These are phyloP conservation scores for Rutpela maculata DNA, from an alignment of 2,888 invertebrate species.

Conservation along the genomic window DNA sequence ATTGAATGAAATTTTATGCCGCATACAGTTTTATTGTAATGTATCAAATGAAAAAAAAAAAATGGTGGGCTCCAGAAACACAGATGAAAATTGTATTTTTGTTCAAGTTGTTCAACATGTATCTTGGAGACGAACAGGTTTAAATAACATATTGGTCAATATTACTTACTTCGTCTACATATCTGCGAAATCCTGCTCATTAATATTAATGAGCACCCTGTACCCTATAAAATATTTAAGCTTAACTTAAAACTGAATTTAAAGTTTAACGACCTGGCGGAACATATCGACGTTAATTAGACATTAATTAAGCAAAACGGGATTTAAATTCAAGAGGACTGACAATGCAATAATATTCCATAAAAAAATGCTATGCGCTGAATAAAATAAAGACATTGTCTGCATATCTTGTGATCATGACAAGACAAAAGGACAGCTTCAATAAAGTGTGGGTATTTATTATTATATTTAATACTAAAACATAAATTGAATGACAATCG, in stretches of 20 bases:
- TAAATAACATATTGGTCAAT: too few species aligned
- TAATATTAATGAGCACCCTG: too few species aligned
- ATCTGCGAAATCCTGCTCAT: too few species aligned
- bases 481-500: slow-evolving; percentile 13
- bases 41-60: too few species aligned
- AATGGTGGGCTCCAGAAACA: too few species aligned
- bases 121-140: too few species aligned
- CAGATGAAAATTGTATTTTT: too few species aligned
- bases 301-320: background rate
- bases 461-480: slow-evolving; percentile 22
- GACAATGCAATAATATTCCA: background rate
- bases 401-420: slow-evolving; percentile 24
- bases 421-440: slow-evolving; percentile 27
- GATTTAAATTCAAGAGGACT: background rate
- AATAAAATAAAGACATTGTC: slow-evolving; percentile 27
- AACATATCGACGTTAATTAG: background rate
- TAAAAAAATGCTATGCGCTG: slow-evolving; percentile 9
- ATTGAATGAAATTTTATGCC: too few species aligned
- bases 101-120: too few species aligned
- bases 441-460: slow-evolving; percentile 17
- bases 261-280: background rate
- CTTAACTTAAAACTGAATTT: background rate
- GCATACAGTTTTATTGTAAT: too few species aligned
- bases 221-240: too few species aligned
- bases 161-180: too few species aligned